Evolutionary conservation across 92 coral and sea anemone genomes (phyloP).

Genomic region (Porites cylindrica): DNA sequence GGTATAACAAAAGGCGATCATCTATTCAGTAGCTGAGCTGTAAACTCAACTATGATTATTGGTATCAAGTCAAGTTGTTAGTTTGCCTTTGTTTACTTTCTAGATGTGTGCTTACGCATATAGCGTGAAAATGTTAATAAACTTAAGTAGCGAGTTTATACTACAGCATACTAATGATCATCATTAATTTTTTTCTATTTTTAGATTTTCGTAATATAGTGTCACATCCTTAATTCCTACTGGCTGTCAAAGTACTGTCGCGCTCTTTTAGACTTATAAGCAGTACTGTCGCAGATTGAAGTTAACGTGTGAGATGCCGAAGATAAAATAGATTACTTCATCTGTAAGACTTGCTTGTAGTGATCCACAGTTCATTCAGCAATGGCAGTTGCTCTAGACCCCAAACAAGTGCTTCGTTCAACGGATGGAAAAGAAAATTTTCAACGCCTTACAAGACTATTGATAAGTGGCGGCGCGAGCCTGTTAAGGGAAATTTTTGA

Average conservation of each 20-base stretch:
- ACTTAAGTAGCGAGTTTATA: background rate
- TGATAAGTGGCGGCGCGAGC: background rate
- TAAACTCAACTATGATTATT: background rate
- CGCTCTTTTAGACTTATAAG: too few species aligned
- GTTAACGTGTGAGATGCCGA: too few species aligned
- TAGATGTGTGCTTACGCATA: background rate
- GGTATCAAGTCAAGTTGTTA: background rate
- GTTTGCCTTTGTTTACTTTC: background rate
- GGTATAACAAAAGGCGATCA: too few species aligned
- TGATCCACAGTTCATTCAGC: background rate
- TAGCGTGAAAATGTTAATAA: background rate
- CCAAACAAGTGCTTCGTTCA: background rate
- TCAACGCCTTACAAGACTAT: slow-evolving; percentile 11
- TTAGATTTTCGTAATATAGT: too few species aligned
- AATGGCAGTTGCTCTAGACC: slow-evolving; percentile 2
- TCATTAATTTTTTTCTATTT: too few species aligned
- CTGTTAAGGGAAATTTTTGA: background rate
- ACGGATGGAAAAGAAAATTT: slow-evolving; percentile 16
- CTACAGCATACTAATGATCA: too few species aligned
- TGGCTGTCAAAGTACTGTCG: too few species aligned
- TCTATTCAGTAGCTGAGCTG: too few species aligned
- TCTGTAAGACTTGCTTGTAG: too few species aligned
- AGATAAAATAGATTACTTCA: too few species aligned
- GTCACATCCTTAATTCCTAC: too few species aligned
- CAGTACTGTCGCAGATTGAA: too few species aligned